phyloP scores from a whole-genome alignment of 2,888 invertebrate genomes.

The Archips xylosteana region DNA sequence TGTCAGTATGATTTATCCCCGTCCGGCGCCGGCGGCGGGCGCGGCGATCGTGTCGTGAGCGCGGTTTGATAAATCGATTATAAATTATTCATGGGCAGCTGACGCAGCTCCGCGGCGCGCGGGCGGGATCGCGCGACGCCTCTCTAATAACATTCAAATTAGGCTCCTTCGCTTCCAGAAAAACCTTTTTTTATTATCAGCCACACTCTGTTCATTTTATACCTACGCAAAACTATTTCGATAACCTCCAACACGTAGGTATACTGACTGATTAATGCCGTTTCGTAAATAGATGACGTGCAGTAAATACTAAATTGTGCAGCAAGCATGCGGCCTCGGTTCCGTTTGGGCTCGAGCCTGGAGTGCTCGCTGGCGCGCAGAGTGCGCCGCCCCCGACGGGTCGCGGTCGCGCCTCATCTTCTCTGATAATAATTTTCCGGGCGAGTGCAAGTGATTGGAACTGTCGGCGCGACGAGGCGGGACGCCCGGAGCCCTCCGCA shows the following conservation, averaged over 20 bases:
- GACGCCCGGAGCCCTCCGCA: not conserved
- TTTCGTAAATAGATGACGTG: not conserved
- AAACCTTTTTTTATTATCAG: slow-evolving; percentile 20
- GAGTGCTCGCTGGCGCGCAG: not conserved
- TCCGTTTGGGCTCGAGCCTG: not conserved
- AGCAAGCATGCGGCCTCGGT: not conserved
- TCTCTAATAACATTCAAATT: slow-evolving; percentile 42
- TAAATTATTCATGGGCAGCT: slow-evolving; percentile 50
- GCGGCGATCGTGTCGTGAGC: slow-evolving; percentile 31
- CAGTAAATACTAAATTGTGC: not conserved
- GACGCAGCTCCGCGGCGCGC: slow-evolving; percentile 34
- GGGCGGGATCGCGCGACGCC: slow-evolving; percentile 6
- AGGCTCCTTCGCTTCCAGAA: slow-evolving; percentile 25
- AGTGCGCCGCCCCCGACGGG: not conserved
- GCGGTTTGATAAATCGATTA: slow-evolving; percentile 48
- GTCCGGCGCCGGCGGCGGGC: slow-evolving; percentile 4
- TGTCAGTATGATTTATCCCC: slow-evolving; percentile 23
- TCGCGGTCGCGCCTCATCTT: not conserved
- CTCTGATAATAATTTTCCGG: slow-evolving; percentile 27
- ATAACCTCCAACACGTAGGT: not conserved
- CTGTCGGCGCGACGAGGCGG: slow-evolving; percentile 2
- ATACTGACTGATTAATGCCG: not conserved
- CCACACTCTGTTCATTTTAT: not conserved
- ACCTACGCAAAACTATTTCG: not conserved
- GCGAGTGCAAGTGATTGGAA: slow-evolving; percentile 27